These are phyloP conservation scores for Agrochola litura DNA, from an alignment of 2,888 invertebrate species.

Conservation along the genomic window DNA sequence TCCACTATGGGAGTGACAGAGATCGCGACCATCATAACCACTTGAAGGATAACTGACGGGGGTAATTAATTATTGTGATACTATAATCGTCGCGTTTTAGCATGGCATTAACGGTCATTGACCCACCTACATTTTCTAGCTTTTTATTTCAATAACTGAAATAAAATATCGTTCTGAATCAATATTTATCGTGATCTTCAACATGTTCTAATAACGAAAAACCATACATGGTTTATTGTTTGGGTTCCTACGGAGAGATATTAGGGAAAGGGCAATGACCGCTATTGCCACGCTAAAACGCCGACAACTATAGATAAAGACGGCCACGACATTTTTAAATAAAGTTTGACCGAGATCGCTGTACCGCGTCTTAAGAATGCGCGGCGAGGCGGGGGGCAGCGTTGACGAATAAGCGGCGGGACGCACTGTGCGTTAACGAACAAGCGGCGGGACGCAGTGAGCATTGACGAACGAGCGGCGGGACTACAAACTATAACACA, in stretches of 20 bases:
- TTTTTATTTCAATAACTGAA: neutral
- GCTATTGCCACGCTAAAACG: neutral
- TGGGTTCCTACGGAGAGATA: neutral
- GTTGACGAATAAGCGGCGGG: no score
- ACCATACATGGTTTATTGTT: neutral
- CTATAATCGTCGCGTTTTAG: neutral
- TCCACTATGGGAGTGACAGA: neutral
- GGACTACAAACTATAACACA: no score
- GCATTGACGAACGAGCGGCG: no score
- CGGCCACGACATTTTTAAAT: no score
- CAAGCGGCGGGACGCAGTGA: no score
- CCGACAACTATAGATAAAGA: no score
- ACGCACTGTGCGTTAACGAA: no score
- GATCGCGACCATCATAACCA: no score
- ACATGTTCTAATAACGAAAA: neutral
- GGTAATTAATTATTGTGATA: neutral
- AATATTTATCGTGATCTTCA: neutral
- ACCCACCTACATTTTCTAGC: neutral
- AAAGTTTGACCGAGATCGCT: no score
- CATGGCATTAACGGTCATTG: neutral
- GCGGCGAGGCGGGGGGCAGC: no score
- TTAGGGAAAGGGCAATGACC: neutral
- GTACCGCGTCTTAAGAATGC: no score
- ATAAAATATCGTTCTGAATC: neutral
- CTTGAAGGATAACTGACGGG: no score